Evolutionary conservation across 37 sponge, comb jelly and placozoan genomes (phyloP).

Genomic region (Bolinopsis microptera): DNA sequence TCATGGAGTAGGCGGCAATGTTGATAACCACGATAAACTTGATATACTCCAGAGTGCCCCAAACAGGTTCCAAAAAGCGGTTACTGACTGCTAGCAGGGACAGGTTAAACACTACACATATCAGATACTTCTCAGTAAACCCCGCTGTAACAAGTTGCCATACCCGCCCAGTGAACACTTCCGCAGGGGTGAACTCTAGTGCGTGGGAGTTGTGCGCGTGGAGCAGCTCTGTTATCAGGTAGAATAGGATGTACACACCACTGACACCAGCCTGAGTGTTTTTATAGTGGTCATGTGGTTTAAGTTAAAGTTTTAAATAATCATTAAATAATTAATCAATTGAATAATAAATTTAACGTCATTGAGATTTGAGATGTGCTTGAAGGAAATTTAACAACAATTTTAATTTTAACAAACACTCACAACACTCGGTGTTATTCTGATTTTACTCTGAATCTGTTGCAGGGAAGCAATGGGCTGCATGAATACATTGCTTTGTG

Average conservation of each 20-base stretch:
- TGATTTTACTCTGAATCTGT: neutral
- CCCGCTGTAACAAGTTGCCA: slow-evolving; percentile 48
- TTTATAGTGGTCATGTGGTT: too few species aligned
- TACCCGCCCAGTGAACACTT: slow-evolving; percentile 14
- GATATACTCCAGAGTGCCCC: slow-evolving; percentile 43
- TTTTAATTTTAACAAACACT: too few species aligned
- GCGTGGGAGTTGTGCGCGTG: neutral
- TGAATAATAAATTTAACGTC: too few species aligned
- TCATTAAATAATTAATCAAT: too few species aligned
- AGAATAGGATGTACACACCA: neutral
- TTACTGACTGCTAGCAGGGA: neutral
- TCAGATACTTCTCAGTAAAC: neutral
- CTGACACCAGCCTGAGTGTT: neutral
- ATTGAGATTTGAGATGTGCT: too few species aligned
- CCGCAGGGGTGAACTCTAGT: slow-evolving; percentile 36
- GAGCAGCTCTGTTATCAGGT: neutral
- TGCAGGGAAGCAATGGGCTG: neutral
- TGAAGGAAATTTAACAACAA: too few species aligned
- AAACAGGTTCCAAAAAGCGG: slow-evolving; percentile 52
- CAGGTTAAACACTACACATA: neutral
- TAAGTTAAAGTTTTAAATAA: too few species aligned
- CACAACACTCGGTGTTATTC: neutral
- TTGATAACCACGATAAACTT: slow-evolving; percentile 43
- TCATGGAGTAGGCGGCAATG: neutral
- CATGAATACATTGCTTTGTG: neutral